Evolutionary conservation across 2,888 invertebrate genomes (phyloP).

Genomic region (Hypomecis punctinalis): DNA sequence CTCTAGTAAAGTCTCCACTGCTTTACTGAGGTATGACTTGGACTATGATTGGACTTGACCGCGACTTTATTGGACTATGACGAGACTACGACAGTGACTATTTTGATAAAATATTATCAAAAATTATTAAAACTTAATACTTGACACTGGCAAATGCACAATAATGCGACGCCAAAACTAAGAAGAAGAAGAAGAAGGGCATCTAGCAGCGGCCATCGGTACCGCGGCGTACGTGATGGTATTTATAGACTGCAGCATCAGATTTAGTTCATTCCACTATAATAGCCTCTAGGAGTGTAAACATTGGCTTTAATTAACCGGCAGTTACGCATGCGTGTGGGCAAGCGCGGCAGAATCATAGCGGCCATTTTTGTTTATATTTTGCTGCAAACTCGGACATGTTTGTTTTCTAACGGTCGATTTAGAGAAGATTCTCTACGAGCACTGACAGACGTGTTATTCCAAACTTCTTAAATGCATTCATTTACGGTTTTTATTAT

Average conservation of each 20-base stretch:
- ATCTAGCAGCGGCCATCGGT: constrained; percentile 44
- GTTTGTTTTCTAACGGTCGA: constrained; percentile 73
- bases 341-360: constrained; percentile 69
- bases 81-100: too few relatives aligned
- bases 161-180: too few relatives aligned
- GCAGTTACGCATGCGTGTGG: constrained; percentile 73
- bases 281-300: constrained; percentile 74
- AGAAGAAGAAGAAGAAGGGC: too few relatives aligned
- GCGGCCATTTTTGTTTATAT: constrained; percentile 65
- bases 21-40: too few relatives aligned
- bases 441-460: constrained; percentile 72
- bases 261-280: constrained; percentile 70
- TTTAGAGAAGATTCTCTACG: constrained; percentile 76
- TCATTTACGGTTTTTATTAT: constrained; percentile 34
- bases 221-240: constrained; percentile 66
- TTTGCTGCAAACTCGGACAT: constrained; percentile 60
- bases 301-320: constrained; percentile 77
- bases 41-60: too few relatives aligned
- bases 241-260: constrained; percentile 69
- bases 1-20: too few relatives aligned
- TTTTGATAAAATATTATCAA: too few relatives aligned
- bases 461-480: constrained; percentile 46
- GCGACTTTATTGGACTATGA: too few relatives aligned
- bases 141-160: too few relatives aligned
- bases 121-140: too few relatives aligned